Percentiles rank a stretch among this genome's conserved stretches.
phyloP scores from a whole-genome alignment of 1,140 invertebrate species.

The Atta colombica region DNA sequence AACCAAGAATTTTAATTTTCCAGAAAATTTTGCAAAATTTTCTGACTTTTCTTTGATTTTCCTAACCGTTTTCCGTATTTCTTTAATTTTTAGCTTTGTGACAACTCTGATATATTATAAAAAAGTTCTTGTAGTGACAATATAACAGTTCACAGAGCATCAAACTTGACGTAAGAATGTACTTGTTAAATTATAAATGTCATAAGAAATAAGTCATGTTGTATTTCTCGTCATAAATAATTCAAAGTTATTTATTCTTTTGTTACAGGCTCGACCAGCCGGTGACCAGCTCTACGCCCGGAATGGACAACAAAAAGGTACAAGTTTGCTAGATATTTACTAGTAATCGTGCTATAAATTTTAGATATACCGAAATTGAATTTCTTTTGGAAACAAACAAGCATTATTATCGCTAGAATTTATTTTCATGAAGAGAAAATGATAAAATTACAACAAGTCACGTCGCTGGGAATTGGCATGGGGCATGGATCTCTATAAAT shows the following conservation, averaged over 20 bases:
- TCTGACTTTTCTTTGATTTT: too few species aligned
- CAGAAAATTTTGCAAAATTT: too few species aligned
- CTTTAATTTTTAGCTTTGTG: too few species aligned
- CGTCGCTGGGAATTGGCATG: neutral
- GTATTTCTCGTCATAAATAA: neutral
- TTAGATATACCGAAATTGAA: neutral
- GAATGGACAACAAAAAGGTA: constrained; percentile 91
- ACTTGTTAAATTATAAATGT: neutral
- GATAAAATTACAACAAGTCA: constrained; percentile 12
- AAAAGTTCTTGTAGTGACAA: too few species aligned
- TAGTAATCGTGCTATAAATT: neutral
- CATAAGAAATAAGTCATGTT: neutral
- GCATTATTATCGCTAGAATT: neutral
- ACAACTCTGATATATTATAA: too few species aligned
- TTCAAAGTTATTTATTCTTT: constrained; percentile 30
- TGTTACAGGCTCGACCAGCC: constrained; percentile 90
- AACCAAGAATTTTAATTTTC: too few species aligned
- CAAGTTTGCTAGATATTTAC: constrained; percentile 9
- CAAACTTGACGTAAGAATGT: neutral
- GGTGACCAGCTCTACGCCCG: constrained; percentile 88
- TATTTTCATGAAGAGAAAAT: neutral
- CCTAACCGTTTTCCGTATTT: too few species aligned
- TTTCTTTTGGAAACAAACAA: neutral
- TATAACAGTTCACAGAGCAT: neutral
- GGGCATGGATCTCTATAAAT: constrained; percentile 12